Evolutionary conservation across 2,113 vertebrate species (phyloP), one percentile per base, ranked within the genome.

Genomic region (Anser cygnoides): DNA sequence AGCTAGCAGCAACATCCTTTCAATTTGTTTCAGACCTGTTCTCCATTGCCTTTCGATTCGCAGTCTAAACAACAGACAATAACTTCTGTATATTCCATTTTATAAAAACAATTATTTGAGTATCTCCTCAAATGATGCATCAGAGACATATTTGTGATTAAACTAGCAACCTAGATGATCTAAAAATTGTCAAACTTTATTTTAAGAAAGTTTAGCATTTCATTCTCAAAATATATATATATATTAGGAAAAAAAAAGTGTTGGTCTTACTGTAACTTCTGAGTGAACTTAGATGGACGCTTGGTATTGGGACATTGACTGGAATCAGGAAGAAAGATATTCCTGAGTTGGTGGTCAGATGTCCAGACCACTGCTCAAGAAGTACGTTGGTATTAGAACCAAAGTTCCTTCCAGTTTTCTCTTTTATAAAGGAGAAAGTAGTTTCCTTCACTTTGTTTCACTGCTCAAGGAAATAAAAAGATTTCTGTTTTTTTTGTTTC

Each of bases 181-280:
- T 67, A 37, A 49, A 90, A n/a, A 25, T 11, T 81, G 19, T 43
- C 13, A 80, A 37, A 52, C 54, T 78, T 62, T 28, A 5, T 70
- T 39, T 25, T 29, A 26, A 52, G 19, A 68, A 78, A 79, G 3
- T 41, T 55, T 25, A 82, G 4, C 46, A 13, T 46, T 92, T 90
- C 6, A 14, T 5, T 49, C 2, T 0, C 3, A 39, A 4, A 39
- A 39, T 10, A 39, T 39, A 39, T 39, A 39, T 39, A 39, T 39
- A 39, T 10, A 39, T 35, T 26, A 10, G 17, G 11, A 39, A 10
- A 37, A 20, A 49, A 21, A 49, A 22, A 10, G 39, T 49, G 46
- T 9, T 41, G 25, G 35, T 63, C 62, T 63, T 63, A 29, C 9
- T 63, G 5, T 63, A 68, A 55, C 16, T 52, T 46, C 43, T 79